Conservation (phyloP, 2,888 invertebrate species). For the Trachelus iudaicus region DNA sequence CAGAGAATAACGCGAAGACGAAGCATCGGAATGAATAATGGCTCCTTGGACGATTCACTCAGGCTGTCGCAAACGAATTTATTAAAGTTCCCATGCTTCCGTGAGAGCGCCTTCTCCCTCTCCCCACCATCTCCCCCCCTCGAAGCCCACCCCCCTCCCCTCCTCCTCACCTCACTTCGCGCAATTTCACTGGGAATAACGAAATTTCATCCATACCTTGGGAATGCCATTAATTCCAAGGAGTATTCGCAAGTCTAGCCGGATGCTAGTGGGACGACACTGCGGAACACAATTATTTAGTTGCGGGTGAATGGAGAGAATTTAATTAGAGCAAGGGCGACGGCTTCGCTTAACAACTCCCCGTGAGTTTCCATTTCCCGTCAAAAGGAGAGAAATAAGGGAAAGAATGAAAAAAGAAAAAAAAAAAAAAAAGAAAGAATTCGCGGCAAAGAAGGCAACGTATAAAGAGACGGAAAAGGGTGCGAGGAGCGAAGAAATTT, state of each 20-base stretch:
- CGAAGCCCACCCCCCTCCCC: too few species aligned
- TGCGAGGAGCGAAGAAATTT: neutral
- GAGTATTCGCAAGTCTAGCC: conserved; percentile 1
- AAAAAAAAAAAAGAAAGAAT: neutral
- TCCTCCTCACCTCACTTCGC: neutral
- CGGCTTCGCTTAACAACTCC: conserved; percentile 8
- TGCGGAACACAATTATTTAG: conserved; percentile 1
- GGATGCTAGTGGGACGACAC: neutral
- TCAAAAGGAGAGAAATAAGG: neutral
- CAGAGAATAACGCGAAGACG: neutral
- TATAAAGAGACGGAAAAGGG: neutral
- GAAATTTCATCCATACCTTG: neutral
- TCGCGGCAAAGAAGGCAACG: neutral
- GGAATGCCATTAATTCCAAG: conserved; percentile 3
- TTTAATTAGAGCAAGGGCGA: conserved; percentile 12
- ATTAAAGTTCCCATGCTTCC: neutral
- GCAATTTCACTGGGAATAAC: neutral
- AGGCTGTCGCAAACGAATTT: neutral
- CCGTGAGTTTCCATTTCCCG: neutral
- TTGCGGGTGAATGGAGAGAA: conserved; percentile 6
- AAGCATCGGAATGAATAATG: neutral
- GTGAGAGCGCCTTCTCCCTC: neutral
- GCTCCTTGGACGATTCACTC: neutral
- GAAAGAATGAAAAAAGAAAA: neutral
- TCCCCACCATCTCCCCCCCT: too few species aligned